Evolutionary conservation across 1,140 invertebrate species (phyloP), one percentile per base, ranked within the genome.

Genomic region (Microvelia longipes): DNA sequence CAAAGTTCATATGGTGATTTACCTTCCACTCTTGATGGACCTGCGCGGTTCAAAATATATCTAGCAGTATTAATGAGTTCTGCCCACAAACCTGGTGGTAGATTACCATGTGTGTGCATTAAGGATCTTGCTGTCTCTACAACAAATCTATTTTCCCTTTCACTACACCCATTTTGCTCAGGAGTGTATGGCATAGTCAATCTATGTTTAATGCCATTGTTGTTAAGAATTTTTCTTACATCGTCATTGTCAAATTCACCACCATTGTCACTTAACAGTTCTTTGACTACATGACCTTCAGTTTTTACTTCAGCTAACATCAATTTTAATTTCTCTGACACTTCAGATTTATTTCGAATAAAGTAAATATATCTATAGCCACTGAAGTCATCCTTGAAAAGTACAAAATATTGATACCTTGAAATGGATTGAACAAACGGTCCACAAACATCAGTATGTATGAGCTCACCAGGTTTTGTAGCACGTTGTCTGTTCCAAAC

Each of bases 131-230:
- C 73, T 67, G 73, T 67, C 68, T 75, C 76, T n/a, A 76, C 72
- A 1, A 78, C 29, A 14, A 75, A 78, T 62, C 78, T 50, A 69
- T 79, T 79, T 29, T 77, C 78, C 62, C 79, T 66, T 73, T 82
- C 82, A 81, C 5, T 19, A 5, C 5, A 5, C 19, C 35, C 81
- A 74, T 84, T 85, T 71, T 82, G 77, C 73, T 84, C 71, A 0
- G 82, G 79, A 2, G 78, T 80, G 70, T 83, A 82, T 1, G 77
- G 63, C 26, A 77, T 75, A n/a, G 75, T 76, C 2, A 69, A 76
- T 74, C 80, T 75, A 71, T 82, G 78, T 27, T 35, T 68, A 25
- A 82, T 79, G 30, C 73, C 75, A 5, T 75, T n/a, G 11, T 78
- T 75, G 30, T 76, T 75, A 29, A 76, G 15, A 2, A 67, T 2